Conservation (phyloP, 1,140 invertebrate species). For the Panagrolaimus sp. region DNA sequence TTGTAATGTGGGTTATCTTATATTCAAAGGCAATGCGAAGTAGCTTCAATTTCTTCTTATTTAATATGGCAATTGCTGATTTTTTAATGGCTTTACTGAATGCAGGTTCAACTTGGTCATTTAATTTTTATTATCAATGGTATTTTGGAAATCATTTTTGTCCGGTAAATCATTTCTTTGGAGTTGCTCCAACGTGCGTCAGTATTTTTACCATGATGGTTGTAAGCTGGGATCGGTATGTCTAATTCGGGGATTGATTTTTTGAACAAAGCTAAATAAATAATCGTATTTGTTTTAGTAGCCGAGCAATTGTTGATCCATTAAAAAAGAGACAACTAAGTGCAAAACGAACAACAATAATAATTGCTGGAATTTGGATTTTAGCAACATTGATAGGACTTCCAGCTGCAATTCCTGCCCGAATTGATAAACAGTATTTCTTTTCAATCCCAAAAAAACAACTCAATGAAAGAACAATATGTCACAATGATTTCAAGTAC, state of each 20-base stretch:
- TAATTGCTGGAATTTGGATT: constrained; percentile 24
- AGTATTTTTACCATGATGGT: constrained; percentile 34
- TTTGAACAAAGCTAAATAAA: too few relatives aligned
- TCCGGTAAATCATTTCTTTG: constrained; percentile 31
- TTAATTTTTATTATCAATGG: constrained; percentile 38
- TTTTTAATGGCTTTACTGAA: constrained; percentile 30
- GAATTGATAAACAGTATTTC: constrained; percentile 25
- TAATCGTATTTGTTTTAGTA: constrained; percentile 20
- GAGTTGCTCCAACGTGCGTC: constrained; percentile 27
- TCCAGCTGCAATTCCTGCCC: constrained; percentile 14
- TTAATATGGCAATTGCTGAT: constrained; percentile 32
- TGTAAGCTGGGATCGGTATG: constrained; percentile 31
- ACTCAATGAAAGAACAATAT: constrained; percentile 17
- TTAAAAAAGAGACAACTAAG: constrained; percentile 24
- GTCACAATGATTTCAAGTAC: constrained; percentile 23
- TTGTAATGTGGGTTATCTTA: constrained; percentile 24
- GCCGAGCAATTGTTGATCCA: constrained; percentile 25
- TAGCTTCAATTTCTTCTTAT: constrained; percentile 29
- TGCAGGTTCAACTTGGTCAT: constrained; percentile 26
- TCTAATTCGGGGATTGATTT: too few relatives aligned
- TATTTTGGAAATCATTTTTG: constrained; percentile 26
- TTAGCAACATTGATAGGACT: constrained; percentile 18
- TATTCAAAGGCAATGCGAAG: constrained; percentile 26
- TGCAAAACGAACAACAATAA: constrained; percentile 8
- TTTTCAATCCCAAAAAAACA: constrained; percentile 18